phyloP scores from a whole-genome alignment of 2,888 invertebrate species.

The Limnephilus rhombicus region DNA sequence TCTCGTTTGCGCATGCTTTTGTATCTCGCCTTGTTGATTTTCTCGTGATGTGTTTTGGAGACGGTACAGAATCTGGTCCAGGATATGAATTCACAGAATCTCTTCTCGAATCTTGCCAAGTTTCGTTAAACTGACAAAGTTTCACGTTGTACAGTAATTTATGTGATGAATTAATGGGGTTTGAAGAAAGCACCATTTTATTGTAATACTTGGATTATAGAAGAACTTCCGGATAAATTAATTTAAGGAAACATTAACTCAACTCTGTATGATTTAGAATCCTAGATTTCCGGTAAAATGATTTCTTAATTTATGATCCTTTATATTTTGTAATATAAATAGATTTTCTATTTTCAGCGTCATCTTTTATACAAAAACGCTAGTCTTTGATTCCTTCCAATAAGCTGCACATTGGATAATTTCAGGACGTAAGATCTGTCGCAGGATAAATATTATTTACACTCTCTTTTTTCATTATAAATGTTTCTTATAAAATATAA shows the following conservation, averaged over 20 bases:
- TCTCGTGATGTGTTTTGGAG: constrained; percentile 24
- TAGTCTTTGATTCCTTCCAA: not conserved
- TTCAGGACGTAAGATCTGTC: not conserved
- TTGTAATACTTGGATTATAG: not conserved
- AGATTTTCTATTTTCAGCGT: not conserved
- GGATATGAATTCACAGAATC: constrained; percentile 1
- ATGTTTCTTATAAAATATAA: too few relatives aligned
- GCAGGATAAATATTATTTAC: too few relatives aligned
- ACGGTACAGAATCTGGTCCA: not conserved
- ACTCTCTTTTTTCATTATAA: too few relatives aligned
- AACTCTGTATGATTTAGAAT: not conserved
- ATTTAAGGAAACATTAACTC: not conserved
- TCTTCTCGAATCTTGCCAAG: not conserved
- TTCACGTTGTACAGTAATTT: not conserved
- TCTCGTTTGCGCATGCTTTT: constrained; percentile 34
- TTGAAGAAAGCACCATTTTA: not conserved
- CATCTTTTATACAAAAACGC: not conserved
- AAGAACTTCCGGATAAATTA: not conserved
- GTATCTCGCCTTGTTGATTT: constrained; percentile 38
- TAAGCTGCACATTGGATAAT: not conserved
- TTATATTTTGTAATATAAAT: not conserved
- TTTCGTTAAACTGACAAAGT: not conserved
- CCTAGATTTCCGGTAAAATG: not conserved
- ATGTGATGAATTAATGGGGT: not conserved
- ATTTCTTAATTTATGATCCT: not conserved